Percentiles rank a stretch among this genome's conserved stretches.
Conservation (phyloP, 2,113 vertebrate genomes). For the Saccopteryx bilineata region DNA sequence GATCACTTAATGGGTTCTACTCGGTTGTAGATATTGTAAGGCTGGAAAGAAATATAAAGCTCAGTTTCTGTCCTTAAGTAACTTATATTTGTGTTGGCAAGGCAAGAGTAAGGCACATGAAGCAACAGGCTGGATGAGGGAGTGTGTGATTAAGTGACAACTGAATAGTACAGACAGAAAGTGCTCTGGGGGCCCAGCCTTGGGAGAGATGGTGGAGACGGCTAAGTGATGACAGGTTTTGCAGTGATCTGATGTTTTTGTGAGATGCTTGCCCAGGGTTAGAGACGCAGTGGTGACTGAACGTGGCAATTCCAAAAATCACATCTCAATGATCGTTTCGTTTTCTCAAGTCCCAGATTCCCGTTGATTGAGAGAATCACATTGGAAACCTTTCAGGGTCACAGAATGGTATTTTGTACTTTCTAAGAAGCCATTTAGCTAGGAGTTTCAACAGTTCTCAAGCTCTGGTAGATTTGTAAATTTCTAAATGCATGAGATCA, state of each 20-base stretch:
- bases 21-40: constrained; percentile 33
- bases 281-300: constrained; percentile 61
- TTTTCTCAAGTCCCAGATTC: constrained; percentile 64
- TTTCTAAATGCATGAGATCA: constrained; percentile 42
- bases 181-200: constrained; percentile 63
- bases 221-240: constrained; percentile 80
- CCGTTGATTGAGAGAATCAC: constrained; percentile 67
- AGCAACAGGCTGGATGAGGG: constrained; percentile 67
- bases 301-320: constrained; percentile 62
- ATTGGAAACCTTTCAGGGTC: constrained; percentile 45
- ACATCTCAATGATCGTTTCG: constrained; percentile 18
- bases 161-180: constrained; percentile 72
- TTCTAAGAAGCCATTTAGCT: constrained; percentile 66
- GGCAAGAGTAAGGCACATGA: constrained; percentile 61
- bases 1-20: constrained; percentile 4
- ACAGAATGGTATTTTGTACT: constrained; percentile 19
- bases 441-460: background rate
- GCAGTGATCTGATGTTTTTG: constrained; percentile 72
- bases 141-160: constrained; percentile 80
- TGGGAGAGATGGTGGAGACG: constrained; percentile 57
- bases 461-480: constrained; percentile 23
- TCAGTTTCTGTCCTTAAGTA: constrained; percentile 63
- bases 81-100: constrained; percentile 80
- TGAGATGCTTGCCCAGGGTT: constrained; percentile 67
- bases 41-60: constrained; percentile 69